phyloP scores from a whole-genome alignment of 2,113 vertebrate species.

The Dasypus novemcinctus region DNA sequence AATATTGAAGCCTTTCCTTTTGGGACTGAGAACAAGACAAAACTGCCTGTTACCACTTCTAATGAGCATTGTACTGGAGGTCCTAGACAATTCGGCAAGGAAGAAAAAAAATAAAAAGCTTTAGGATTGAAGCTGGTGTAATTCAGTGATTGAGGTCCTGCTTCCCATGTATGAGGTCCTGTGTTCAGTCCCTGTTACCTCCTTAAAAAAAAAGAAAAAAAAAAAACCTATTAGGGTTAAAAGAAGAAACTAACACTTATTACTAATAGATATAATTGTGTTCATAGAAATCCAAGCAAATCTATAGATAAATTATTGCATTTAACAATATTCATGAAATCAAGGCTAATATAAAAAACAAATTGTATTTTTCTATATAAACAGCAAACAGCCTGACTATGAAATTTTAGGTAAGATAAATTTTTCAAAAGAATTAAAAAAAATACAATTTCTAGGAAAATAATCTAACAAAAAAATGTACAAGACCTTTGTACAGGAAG shows the following conservation, averaged over 20 bases:
- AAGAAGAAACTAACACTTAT: conserved; percentile 29
- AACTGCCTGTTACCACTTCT: not conserved
- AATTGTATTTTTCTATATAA: not conserved
- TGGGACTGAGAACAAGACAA: not conserved
- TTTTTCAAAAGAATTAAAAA: not conserved
- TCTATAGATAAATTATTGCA: not conserved
- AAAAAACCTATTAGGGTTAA: not conserved
- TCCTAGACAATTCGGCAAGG: not conserved
- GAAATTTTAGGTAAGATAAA: not conserved
- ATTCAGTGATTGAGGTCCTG: too few species aligned
- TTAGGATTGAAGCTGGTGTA: not conserved
- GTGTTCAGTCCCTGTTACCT: too few species aligned
- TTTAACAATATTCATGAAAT: conserved; percentile 24
- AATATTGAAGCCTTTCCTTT: not conserved
- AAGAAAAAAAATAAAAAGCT: not conserved
- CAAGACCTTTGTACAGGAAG: not conserved
- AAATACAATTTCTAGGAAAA: not conserved
- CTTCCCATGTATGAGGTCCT: too few species aligned
- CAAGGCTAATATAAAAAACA: not conserved
- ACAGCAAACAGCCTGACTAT: not conserved
- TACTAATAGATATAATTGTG: not conserved
- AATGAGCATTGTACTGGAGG: not conserved
- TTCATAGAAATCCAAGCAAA: conserved; percentile 22
- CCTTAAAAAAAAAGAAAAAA: too few species aligned
- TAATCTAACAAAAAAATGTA: not conserved